A percentile compares a stretch with the other conserved stretches of the same genome.
Conservation (phyloP, 2,888 invertebrate genomes). For the Eutolmus rufibarbis region DNA sequence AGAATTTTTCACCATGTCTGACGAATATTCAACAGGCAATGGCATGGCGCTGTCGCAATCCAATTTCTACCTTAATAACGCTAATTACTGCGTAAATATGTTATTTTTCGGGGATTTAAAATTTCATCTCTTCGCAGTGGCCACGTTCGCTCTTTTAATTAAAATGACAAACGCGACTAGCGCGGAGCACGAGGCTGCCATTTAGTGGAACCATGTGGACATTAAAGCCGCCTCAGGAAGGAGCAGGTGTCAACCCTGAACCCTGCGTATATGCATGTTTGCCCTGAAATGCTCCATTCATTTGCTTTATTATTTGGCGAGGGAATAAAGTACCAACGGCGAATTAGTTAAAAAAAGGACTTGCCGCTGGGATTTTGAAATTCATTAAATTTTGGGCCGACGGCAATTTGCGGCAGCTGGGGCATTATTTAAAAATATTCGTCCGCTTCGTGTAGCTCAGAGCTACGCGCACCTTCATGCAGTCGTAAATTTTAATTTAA, state of each 20-base stretch:
- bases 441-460: neutral
- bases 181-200: neutral
- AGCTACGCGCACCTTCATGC: neutral
- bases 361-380: neutral
- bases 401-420: neutral
- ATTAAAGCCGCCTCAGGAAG: conserved; percentile 1
- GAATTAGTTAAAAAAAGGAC: neutral
- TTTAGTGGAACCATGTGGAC: conserved; percentile 10
- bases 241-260: neutral
- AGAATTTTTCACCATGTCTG: neutral
- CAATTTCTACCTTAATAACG: conserved; percentile 40
- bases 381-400: neutral
- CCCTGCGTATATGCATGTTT: neutral
- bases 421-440: neutral
- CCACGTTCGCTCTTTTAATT: neutral
- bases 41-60: neutral
- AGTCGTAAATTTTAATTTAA: neutral
- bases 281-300: neutral
- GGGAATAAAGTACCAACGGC: neutral
- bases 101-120: conserved; percentile 26
- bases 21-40: neutral
- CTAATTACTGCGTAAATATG: conserved; percentile 44
- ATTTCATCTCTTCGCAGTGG: neutral
- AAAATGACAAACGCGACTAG: neutral
- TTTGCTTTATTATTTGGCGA: neutral